Evolutionary conservation across 2,797 vertebrate genomes (phyloP), one percentile per base, ranked within the genome.

Genomic region (Pseudochirops corinnae): DNA sequence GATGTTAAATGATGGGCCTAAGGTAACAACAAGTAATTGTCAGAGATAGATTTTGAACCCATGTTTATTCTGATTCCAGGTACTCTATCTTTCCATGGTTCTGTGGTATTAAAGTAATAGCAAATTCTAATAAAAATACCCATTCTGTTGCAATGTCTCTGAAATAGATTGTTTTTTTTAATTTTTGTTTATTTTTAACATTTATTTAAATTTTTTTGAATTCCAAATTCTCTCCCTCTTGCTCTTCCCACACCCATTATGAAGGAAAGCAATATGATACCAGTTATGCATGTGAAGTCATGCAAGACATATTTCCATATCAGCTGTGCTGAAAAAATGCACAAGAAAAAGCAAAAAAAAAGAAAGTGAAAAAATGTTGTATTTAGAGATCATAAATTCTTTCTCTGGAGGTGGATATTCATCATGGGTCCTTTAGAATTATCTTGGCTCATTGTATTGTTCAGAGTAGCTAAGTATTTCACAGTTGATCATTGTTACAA

Each of bases 51-150:
- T 87, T 82, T 82, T 82, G 16, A 82, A 46, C 11, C n/a, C 18
- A 74, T 24, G 67, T 74, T 74, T 74, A 39, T 46, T 87, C 39
- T 26, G 39, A 87, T 87, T 50, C 21, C 39, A 87, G 33, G 7
- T 87, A 87, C 93, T 91, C 90, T 96, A 94, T 95, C 92, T 91
- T 92, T 60, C 90, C 90, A 56, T 52, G 31, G 92, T 82, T 62
- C 91, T 26, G 82, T 93, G 90, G 92, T 16, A 92, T 91, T 91
- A 33, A 29, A n/a, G 60, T 55, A 60, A 87, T 33, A 62, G 90
- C 95, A 96, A 93, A 95, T 67, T 90, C 90, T 55, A 91, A 4
- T 91, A 57, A 91, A 92, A 29, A 91, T 67, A 95, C 52, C 95
- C 29, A 0, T 94, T 97, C 57, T n/a, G 91, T 96, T 93, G 91